Evolutionary conservation across 2,113 vertebrate species (phyloP).

Genomic region (Plecotus auritus): DNA sequence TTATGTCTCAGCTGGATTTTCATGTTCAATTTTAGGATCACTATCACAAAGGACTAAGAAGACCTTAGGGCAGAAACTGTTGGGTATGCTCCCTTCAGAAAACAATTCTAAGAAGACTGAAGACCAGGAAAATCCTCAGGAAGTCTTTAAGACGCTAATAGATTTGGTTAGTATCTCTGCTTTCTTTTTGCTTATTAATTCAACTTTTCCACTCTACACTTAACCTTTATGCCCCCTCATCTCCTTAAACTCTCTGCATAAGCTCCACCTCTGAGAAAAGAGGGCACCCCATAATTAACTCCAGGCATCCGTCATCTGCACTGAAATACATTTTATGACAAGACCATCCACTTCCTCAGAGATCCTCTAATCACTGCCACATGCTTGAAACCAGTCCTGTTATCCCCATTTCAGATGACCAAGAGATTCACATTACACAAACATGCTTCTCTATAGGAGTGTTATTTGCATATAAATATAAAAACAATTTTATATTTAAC

Average conservation of each 20-base stretch:
- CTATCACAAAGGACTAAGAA: conserved; percentile 56
- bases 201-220: neutral
- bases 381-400: neutral
- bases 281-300: neutral
- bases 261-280: neutral
- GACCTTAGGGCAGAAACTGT: conserved; percentile 82
- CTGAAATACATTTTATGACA: neutral
- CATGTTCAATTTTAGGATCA: conserved; percentile 52
- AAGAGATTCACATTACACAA: neutral
- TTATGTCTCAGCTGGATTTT: conserved; percentile 29
- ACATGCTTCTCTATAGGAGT: neutral
- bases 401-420: neutral
- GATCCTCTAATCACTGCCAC: neutral
- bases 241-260: neutral
- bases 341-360: neutral
- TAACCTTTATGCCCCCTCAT: too few relatives aligned
- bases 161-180: conserved; percentile 86
- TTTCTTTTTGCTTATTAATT: neutral
- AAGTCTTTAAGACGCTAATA: conserved; percentile 84
- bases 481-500: neutral
- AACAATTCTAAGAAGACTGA: conserved; percentile 73
- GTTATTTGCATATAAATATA: neutral
- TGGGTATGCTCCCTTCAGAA: conserved; percentile 78
- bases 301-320: neutral
- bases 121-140: conserved; percentile 78